Evolutionary conservation across 2,113 vertebrate genomes (phyloP), one percentile per base, ranked within the genome.

Genomic region (Hippocampus abdominalis): DNA sequence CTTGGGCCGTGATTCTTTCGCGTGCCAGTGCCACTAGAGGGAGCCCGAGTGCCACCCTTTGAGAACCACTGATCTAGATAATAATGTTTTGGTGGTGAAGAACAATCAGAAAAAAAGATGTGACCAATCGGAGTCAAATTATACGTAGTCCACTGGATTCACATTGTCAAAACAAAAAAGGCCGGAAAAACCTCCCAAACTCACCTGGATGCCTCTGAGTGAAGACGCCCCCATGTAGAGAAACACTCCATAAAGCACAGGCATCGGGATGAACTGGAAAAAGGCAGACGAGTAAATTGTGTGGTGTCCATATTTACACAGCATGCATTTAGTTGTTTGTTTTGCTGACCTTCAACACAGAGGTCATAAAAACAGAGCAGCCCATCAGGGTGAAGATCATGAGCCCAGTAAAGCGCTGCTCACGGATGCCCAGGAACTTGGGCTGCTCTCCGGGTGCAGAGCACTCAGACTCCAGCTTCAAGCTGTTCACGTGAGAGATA

Each of bases 371-470:
- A 70, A 99, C 97, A 3, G 97, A 99, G 71, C 94, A 97, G 60
- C 97, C 97, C 97, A 99, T 99, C 60, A 99, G 94, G 32, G 96
- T 73, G 88, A 99, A 99, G 92, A 99, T 99, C 97, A 99, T 98
- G 71, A 99, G 94, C 36, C 97, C 97, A 0, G 97, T 99, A 89
- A 99, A 96, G 74, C 97, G 94, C 86, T 99, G 97, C 85, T 99
- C 97, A 3, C 95, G 88, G 83, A 99, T 99, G 79, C 97, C 97
- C 81, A 99, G 93, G 87, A 99, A 99, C 84, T 98, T 98, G 40
- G 97, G 97, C 88, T 99, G 97, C 82, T 99, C 97, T 66, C 97
- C 97, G 16, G 97, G 97, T 56, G 97, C 97, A 0, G 97, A 99
- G 80, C 97, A 99, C 85, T 98, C 97, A 0, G 97, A 99, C 89